Conservation (phyloP, 2,797 vertebrate genomes). For the Coilia nasus region DNA sequence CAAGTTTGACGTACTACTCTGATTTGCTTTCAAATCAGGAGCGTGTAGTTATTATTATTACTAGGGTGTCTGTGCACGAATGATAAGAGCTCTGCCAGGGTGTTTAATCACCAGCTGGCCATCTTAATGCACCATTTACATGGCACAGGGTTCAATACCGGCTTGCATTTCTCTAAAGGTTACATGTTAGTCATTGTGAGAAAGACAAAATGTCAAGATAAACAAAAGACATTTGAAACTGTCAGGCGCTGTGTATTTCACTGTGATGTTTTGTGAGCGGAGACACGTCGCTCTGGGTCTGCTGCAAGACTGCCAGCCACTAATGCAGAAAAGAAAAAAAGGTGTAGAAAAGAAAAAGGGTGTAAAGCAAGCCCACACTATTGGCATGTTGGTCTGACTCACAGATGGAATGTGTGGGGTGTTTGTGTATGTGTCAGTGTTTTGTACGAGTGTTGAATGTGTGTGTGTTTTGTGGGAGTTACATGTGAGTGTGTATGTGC, state of each 20-base stretch:
- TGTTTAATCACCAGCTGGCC: not conserved
- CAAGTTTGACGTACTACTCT: too few species aligned
- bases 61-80: not conserved
- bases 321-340: not conserved
- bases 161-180: constrained; percentile 7
- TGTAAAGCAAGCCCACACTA: not conserved
- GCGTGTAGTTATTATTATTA: not conserved
- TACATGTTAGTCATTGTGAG: not conserved
- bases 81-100: not conserved
- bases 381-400: not conserved
- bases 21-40: too few species aligned
- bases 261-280: not conserved
- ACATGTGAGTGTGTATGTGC: not conserved
- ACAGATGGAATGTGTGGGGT: not conserved
- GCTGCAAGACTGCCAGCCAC: not conserved
- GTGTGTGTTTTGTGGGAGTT: not conserved
- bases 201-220: not conserved
- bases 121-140: constrained; percentile 7
- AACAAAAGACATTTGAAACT: not conserved
- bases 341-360: not conserved
- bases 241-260: not conserved
- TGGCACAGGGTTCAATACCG: not conserved
- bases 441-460: not conserved
- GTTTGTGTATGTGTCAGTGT: not conserved
- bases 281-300: not conserved